Evolutionary conservation across 2,888 invertebrate species (phyloP).

Genomic region (Cantharis rufa): DNA sequence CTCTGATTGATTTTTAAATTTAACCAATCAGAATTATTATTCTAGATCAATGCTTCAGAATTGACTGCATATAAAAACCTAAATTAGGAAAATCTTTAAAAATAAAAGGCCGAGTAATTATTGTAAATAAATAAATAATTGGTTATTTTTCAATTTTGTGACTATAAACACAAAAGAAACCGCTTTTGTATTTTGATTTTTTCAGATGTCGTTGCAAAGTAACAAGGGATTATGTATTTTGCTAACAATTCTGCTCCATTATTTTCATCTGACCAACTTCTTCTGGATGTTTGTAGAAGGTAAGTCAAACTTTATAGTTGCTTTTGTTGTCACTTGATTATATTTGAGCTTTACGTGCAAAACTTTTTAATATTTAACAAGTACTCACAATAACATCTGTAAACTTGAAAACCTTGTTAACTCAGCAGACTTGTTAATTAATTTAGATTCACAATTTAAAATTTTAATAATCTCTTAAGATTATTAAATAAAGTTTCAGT

Average conservation of each 20-base stretch:
- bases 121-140: no score
- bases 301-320: slow-evolving; percentile 51
- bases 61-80: no score
- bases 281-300: slow-evolving; percentile 98
- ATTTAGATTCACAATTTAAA: neutral
- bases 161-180: neutral
- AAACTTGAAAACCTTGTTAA: neutral
- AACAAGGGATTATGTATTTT: slow-evolving; percentile 65
- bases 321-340: neutral
- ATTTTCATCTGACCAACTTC: slow-evolving; percentile 90
- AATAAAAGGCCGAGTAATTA: no score
- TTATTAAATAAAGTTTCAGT: neutral
- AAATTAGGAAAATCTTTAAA: no score
- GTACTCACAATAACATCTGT: neutral
- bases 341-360: neutral
- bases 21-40: no score
- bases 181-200: neutral
- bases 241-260: slow-evolving; percentile 78
- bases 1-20: no score
- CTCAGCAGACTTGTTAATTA: neutral
- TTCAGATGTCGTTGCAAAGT: slow-evolving; percentile 43
- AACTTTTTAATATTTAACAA: neutral
- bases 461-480: neutral
- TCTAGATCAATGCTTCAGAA: no score
- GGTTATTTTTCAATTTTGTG: neutral